A percentile compares a stretch with the other conserved stretches of the same genome.
These are phyloP conservation scores for Labrus mixtus DNA, from an alignment of 2,113 vertebrate genomes.

Conservation along the genomic window DNA sequence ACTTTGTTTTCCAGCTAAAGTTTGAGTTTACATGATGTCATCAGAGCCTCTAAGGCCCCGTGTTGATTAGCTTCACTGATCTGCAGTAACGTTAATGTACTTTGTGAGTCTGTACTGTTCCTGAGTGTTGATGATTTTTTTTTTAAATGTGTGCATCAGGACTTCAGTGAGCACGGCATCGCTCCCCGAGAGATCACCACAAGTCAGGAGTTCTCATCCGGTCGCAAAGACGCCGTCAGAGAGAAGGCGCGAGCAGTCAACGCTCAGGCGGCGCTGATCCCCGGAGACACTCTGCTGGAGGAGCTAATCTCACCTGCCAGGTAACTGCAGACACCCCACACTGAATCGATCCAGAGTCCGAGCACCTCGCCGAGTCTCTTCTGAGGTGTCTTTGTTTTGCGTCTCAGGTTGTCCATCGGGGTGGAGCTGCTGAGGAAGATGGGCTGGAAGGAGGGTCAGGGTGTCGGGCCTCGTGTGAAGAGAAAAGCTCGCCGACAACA, in stretches of 20 bases:
- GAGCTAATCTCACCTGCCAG: conserved; percentile 90
- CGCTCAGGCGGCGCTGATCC: conserved; percentile 87
- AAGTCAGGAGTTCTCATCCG: conserved; percentile 91
- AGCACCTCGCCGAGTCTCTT: background rate
- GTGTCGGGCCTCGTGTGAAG: conserved; percentile 93
- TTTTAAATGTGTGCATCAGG: conserved; percentile 76
- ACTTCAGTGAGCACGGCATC: conserved; percentile 95
- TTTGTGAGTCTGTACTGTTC: too few relatives aligned
- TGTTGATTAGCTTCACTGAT: too few relatives aligned
- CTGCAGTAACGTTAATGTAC: too few relatives aligned
- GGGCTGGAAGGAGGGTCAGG: conserved; percentile 98
- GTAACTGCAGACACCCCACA: conserved; percentile 62
- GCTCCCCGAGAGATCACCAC: conserved; percentile 92
- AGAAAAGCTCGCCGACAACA: conserved; percentile 87
- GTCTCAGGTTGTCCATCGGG: conserved; percentile 88
- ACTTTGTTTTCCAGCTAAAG: too few relatives aligned
- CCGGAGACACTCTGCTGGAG: conserved; percentile 91
- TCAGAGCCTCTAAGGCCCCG: too few relatives aligned
- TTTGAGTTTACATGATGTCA: too few relatives aligned
- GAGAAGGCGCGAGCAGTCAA: conserved; percentile 90
- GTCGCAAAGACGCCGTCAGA: conserved; percentile 84
- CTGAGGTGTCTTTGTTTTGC: conserved; percentile 14
- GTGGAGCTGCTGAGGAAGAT: conserved; percentile 92
- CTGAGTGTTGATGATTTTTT: background rate
- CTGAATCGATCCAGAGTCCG: background rate